Conservation (phyloP, 1,140 invertebrate species). For the Teleogryllus occipitalis region DNA sequence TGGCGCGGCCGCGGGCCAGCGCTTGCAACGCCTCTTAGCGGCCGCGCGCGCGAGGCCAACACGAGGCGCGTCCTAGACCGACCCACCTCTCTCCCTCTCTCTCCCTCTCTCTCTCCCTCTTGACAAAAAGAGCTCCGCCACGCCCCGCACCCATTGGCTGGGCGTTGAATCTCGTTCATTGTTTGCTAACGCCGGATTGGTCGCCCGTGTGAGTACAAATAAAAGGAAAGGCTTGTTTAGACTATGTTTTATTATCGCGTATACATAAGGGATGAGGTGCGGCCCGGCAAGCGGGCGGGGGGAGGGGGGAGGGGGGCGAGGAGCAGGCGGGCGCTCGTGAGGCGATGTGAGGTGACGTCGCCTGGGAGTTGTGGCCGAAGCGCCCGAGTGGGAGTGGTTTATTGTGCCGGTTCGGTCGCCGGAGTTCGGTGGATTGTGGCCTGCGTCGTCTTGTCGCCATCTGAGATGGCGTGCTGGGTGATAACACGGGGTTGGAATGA, state of each 20-base stretch:
- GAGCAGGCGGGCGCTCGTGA: too few species aligned
- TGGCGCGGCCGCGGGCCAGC: not conserved
- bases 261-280: not conserved
- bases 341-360: too few species aligned
- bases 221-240: not conserved
- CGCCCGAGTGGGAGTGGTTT: too few species aligned
- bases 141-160: not conserved
- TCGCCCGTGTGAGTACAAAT: not conserved
- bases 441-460: not conserved
- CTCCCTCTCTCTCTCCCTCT: too few species aligned
- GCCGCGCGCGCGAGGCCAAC: not conserved
- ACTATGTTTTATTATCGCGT: not conserved
- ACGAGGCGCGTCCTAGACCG: not conserved
- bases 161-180: not conserved
- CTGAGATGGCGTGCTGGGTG: not conserved
- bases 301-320: not conserved
- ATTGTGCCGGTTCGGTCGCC: too few species aligned
- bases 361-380: too few species aligned
- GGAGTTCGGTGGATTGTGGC: too few species aligned
- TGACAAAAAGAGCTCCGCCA: not conserved
- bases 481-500: not conserved
- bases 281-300: not conserved
- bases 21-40: not conserved
- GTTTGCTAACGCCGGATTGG: not conserved
- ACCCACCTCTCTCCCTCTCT: not conserved